Evolutionary conservation across 2,797 vertebrate genomes (phyloP).

Genomic region (Odontamblyopus rebecca): DNA sequence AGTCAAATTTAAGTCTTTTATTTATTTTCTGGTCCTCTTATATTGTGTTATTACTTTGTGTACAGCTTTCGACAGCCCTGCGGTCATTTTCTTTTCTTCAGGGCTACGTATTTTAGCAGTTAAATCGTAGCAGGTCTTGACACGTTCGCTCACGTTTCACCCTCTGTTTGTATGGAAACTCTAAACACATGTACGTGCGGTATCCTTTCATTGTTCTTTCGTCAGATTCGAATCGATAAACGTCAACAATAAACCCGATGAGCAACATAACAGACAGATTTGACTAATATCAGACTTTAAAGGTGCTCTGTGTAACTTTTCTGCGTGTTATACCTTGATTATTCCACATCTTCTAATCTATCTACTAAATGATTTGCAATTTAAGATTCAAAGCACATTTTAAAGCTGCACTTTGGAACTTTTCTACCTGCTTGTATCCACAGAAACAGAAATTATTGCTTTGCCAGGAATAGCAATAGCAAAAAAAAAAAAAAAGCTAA

Average conservation of each 20-base stretch:
- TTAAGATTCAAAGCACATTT: not conserved
- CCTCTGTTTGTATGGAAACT: constrained; percentile 47
- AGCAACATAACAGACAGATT: constrained; percentile 25
- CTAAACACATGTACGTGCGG: constrained; percentile 42
- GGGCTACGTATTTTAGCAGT: constrained; percentile 1
- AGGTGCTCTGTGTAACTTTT: too few species aligned
- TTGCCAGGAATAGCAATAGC: too few species aligned
- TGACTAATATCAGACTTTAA: too few species aligned
- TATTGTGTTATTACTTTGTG: too few species aligned
- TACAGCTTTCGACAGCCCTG: not conserved
- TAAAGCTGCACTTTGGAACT: too few species aligned
- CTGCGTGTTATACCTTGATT: too few species aligned
- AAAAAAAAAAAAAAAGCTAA: too few species aligned
- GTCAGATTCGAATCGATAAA: constrained; percentile 40
- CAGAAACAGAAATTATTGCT: too few species aligned
- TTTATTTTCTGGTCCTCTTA: too few species aligned
- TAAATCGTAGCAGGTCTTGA: constrained; percentile 15
- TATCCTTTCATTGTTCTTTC: constrained; percentile 75
- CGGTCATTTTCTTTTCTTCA: constrained; percentile 18
- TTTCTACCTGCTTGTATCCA: too few species aligned
- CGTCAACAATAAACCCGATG: constrained; percentile 60
- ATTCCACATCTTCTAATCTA: too few species aligned
- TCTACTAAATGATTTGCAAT: not conserved
- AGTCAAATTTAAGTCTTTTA: too few species aligned
- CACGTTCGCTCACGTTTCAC: constrained; percentile 36